Conservation (phyloP, 2,113 vertebrate genomes). For the Nerophis ophidion region DNA sequence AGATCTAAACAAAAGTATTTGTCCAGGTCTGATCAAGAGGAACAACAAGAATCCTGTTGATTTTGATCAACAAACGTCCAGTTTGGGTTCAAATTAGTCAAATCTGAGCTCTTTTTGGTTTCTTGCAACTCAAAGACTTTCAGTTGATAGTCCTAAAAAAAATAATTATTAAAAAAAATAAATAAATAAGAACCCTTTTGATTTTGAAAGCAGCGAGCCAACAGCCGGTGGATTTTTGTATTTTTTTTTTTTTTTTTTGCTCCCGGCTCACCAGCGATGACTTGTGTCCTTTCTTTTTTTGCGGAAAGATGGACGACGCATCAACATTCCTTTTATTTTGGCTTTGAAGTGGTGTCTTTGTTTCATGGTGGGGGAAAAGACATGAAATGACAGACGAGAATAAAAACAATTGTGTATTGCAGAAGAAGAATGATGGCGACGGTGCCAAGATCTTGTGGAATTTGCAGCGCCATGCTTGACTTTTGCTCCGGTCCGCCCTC, state of each 20-base stretch:
- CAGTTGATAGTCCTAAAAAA: neutral
- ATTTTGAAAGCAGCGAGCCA: neutral
- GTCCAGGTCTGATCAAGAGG: too few relatives aligned
- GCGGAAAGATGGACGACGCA: constrained; percentile 23
- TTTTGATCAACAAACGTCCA: too few relatives aligned
- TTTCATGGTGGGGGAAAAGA: neutral
- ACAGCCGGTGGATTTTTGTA: too few relatives aligned
- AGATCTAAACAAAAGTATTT: too few relatives aligned
- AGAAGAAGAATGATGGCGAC: constrained; percentile 20
- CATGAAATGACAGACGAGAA: neutral
- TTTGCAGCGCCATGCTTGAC: constrained; percentile 33
- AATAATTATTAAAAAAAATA: neutral
- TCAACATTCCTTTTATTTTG: constrained; percentile 58
- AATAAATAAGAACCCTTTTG: neutral
- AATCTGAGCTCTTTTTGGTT: neutral
- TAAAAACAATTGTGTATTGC: too few relatives aligned
- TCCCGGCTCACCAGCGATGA: neutral
- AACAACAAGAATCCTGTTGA: neutral
- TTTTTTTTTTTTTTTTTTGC: neutral
- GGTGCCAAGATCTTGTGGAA: constrained; percentile 36
- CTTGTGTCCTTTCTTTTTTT: neutral
- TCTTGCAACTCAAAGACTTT: neutral
- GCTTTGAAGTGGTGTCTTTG: constrained; percentile 30
- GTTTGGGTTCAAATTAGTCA: too few relatives aligned
- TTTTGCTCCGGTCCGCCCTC: constrained; percentile 30